These are phyloP conservation scores for Dromaius novaehollandiae DNA, from an alignment of 2,113 vertebrate species.

Conservation along the genomic window DNA sequence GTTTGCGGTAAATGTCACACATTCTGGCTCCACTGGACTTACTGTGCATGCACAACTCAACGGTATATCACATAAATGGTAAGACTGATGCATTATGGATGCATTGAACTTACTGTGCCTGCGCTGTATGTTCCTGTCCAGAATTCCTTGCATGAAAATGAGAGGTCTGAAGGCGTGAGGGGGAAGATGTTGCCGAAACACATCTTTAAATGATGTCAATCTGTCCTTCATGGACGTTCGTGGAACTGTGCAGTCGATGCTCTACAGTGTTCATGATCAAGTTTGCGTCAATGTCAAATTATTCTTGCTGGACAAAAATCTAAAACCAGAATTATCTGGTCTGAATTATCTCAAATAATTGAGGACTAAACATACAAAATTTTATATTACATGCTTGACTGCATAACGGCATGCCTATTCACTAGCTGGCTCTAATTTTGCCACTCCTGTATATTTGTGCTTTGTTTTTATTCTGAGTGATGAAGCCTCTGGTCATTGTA, in stretches of 20 bases:
- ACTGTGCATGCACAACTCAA: not conserved
- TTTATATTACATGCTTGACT: not conserved
- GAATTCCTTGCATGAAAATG: not conserved
- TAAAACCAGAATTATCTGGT: not conserved
- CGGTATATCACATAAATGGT: not conserved
- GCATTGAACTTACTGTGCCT: not conserved
- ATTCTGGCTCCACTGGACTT: not conserved
- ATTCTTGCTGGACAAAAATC: not conserved
- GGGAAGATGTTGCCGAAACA: not conserved
- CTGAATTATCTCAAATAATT: not conserved
- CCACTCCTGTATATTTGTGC: not conserved
- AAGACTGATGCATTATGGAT: not conserved
- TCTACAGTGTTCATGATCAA: not conserved
- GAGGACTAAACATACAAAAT: not conserved
- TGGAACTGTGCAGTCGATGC: not conserved
- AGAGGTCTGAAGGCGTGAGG: rapidly evolving
- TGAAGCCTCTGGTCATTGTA: not conserved
- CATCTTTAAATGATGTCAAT: not conserved
- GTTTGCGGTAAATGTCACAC: not conserved
- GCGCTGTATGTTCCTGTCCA: not conserved
- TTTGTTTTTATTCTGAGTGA: not conserved
- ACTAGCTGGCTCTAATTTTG: not conserved
- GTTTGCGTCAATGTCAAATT: not conserved
- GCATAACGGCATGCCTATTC: not conserved
- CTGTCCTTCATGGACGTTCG: not conserved